Percentiles rank a stretch among this genome's conserved stretches.
These are phyloP conservation scores for Dinothrombium tinctorium DNA, from an alignment of 1,140 invertebrate species.

Conservation along the genomic window DNA sequence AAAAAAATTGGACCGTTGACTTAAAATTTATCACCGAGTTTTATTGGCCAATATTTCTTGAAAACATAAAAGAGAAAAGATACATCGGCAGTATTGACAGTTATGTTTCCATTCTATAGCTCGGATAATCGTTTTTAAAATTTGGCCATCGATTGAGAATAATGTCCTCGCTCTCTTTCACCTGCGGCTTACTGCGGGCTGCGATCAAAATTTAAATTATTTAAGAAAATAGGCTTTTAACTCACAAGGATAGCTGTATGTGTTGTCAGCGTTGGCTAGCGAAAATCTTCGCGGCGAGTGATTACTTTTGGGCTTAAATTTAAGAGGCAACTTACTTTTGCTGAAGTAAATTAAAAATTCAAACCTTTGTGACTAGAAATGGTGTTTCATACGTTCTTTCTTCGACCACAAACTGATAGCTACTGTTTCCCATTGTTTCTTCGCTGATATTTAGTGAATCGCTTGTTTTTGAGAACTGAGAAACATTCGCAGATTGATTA, in stretches of 20 bases:
- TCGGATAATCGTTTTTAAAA: no score
- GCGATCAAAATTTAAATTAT: no score
- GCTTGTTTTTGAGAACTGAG: background rate
- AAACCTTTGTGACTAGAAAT: background rate
- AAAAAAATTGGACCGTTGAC: no score
- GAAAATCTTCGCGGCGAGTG: background rate
- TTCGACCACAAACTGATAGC: background rate
- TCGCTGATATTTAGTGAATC: background rate
- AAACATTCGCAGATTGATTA: background rate
- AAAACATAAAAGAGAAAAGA: no score
- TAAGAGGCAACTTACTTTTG: background rate
- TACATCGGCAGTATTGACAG: no score
- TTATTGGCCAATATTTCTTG: no score
- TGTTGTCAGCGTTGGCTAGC: background rate
- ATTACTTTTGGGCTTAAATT: background rate
- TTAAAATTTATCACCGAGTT: no score
- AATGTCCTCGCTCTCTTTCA: no score
- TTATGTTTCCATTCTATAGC: no score
- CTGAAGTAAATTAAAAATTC: background rate
- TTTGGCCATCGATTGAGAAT: no score
- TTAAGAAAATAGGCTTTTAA: no score
- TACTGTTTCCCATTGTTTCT: background rate
- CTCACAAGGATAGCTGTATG: background rate
- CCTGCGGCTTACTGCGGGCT: no score
- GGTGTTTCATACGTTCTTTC: background rate